phyloP scores from a whole-genome alignment of 2,797 vertebrate genomes.

The Hemibagrus guttatus region DNA sequence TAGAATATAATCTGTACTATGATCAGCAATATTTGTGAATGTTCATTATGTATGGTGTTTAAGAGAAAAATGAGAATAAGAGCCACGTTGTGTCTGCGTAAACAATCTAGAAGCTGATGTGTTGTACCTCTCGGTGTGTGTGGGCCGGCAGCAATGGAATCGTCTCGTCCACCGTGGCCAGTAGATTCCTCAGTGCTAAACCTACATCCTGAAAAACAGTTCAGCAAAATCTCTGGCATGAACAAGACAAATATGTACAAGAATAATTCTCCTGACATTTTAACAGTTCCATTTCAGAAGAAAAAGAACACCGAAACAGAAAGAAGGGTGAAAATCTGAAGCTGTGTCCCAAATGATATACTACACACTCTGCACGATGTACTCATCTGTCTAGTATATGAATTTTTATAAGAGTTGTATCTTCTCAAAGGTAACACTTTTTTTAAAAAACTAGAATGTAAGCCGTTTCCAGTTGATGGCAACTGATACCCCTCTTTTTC shows the following conservation, averaged over 20 bases:
- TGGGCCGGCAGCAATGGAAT: constrained; percentile 90
- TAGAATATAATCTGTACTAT: background rate
- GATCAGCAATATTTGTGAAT: background rate
- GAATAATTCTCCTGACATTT: background rate
- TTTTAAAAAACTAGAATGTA: too few species aligned
- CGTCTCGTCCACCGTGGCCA: constrained; percentile 97
- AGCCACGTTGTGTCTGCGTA: background rate
- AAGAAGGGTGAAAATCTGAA: background rate
- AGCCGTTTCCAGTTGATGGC: too few species aligned
- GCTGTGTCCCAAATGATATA: too few species aligned
- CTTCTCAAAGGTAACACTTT: too few species aligned
- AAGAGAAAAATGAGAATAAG: background rate
- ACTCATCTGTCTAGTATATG: too few species aligned
- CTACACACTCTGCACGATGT: too few species aligned
- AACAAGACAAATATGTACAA: background rate
- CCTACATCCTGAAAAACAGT: constrained; percentile 86
- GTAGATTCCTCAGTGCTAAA: constrained; percentile 89
- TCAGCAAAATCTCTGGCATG: background rate
- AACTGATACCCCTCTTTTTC: too few species aligned
- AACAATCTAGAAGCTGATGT: background rate
- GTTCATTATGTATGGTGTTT: background rate
- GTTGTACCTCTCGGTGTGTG: constrained; percentile 92
- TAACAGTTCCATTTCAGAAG: background rate
- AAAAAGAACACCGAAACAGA: background rate
- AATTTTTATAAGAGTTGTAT: too few species aligned